Evolutionary conservation across 2,113 vertebrate species (phyloP), one percentile per base, ranked within the genome.

Genomic region (Dermatemys mawii): DNA sequence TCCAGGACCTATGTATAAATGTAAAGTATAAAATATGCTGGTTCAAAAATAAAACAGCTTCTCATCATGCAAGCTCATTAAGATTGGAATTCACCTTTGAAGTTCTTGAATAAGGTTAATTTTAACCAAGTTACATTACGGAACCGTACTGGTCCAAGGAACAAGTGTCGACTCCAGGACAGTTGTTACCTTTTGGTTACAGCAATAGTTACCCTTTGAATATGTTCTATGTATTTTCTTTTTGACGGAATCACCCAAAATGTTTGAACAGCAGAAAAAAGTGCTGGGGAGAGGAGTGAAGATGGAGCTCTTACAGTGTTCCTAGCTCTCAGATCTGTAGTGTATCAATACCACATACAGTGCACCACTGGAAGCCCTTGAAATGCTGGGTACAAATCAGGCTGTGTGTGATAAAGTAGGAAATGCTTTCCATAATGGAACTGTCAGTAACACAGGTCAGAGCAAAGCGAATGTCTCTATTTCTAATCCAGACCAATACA

Each of bases 91-190:
- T 70, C 21, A 32, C 5, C 49, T 86, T 6, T 29, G 63, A 80
- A 70, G 50, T 6, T 51, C 5, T 3, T 1, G 53, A 22, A 11
- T 82, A 78, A 82, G 41, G 1, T 19, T 53, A n/a, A 32, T 75
- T 79, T 50, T 1, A 8, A 63, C 7, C 55, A 79, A 82, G 1
- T 1, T 50, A 1, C 78, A 57, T 32, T 48, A 86, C 3, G 44
- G 24, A 57, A 89, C 87, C 81, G 51, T 24, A 4, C 83, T 12
- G 46, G 67, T 79, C 88, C 44, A 78, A 27, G 41, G 86, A 87
- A 67, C 0, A 0, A 3, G 8, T 55, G 22, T 4, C 41, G 1
- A 53, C 91, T 88, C 46, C 2, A 5, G 55, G 9, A 26, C 5
- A 13, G 55, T 57, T 32, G 11, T 29, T 57, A 55, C 8, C 19